Percentiles rank a stretch among this genome's conserved stretches.
Evolutionary conservation across 2,797 vertebrate genomes (phyloP).

Genomic region (Clamator glandarius): DNA sequence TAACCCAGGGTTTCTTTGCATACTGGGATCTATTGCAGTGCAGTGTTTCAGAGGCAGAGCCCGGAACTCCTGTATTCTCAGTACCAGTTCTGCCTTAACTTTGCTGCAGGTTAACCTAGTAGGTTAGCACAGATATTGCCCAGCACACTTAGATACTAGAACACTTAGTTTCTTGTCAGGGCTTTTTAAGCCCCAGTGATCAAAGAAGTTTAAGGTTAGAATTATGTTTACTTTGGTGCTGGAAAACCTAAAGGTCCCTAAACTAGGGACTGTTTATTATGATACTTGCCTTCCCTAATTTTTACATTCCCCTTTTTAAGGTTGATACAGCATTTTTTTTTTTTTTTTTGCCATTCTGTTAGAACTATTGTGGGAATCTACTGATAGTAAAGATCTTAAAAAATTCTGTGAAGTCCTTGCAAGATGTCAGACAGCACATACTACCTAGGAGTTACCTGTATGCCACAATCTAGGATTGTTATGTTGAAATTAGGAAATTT

Average conservation of each 20-base stretch:
- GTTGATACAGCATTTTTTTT: background rate
- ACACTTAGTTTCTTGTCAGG: background rate
- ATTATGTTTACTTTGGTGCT: background rate
- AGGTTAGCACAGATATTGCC: background rate
- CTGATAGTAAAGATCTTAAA: background rate
- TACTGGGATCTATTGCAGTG: background rate
- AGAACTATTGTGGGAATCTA: background rate
- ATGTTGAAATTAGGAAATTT: background rate
- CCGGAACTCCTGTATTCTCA: background rate
- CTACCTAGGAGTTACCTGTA: background rate
- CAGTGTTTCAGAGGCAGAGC: background rate
- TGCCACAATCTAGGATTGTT: background rate
- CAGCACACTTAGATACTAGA: background rate
- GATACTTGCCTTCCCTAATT: background rate
- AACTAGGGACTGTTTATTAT: background rate
- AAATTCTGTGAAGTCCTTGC: background rate
- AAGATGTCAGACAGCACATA: background rate
- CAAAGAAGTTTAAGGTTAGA: background rate
- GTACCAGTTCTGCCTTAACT: background rate
- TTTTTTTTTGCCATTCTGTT: background rate
- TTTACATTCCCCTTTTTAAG: background rate
- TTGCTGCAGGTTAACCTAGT: background rate
- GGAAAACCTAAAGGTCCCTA: background rate
- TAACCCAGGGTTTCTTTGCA: background rate
- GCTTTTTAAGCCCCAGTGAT: background rate